Percentiles rank a stretch among this genome's conserved stretches.
phyloP scores from a whole-genome alignment of 2,888 invertebrate genomes.

The Leuctra nigra region DNA sequence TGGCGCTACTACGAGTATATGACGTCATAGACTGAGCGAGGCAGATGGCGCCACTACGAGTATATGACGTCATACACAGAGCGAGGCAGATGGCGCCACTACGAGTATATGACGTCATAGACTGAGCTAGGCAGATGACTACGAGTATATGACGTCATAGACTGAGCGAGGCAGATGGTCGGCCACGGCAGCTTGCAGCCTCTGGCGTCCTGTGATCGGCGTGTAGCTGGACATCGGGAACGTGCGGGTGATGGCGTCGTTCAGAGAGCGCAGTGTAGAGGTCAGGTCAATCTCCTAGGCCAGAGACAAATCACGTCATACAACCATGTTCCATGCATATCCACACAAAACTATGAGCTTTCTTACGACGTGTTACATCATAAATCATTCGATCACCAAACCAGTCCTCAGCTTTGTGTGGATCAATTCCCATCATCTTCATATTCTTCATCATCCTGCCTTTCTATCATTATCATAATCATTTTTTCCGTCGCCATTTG shows the following conservation, averaged over 20 bases:
- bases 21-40: neutral
- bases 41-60: constrained; percentile 24
- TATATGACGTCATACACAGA: constrained; percentile 76
- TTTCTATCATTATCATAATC: too few relatives aligned
- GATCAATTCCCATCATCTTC: too few relatives aligned
- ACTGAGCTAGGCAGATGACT: constrained; percentile 64
- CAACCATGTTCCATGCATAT: too few relatives aligned
- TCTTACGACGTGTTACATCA: too few relatives aligned
- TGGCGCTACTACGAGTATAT: neutral
- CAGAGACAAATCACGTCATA: too few relatives aligned
- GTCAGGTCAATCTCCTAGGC: constrained; percentile 71
- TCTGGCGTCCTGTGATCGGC: constrained; percentile 70
- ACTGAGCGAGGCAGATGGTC: constrained; percentile 75
- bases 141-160: constrained; percentile 65
- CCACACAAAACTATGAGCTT: too few relatives aligned
- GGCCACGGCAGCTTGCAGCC: constrained; percentile 70
- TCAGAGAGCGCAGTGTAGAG: constrained; percentile 66
- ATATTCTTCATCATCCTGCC: too few relatives aligned
- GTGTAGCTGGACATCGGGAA: constrained; percentile 80
- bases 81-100: constrained; percentile 57
- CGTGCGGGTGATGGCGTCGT: constrained; percentile 70
- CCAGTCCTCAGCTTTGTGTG: too few relatives aligned
- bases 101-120: constrained; percentile 65
- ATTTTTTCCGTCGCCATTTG: too few relatives aligned
- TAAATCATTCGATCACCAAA: too few relatives aligned